These are phyloP conservation scores for Thrips palmi DNA, from an alignment of 1,140 invertebrate genomes.

Conservation along the genomic window DNA sequence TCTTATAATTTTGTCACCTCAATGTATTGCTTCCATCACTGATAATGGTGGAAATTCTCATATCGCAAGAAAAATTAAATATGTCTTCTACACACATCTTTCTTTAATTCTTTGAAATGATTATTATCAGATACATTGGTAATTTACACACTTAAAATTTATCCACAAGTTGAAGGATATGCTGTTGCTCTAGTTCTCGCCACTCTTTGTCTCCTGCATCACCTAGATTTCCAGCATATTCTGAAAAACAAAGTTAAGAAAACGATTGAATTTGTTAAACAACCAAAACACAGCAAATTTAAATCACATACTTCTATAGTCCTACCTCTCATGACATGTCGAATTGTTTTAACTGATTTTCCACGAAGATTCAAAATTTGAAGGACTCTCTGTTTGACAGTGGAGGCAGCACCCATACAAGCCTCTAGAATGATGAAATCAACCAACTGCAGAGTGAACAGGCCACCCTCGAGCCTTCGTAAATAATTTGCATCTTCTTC, in stretches of 20 bases:
- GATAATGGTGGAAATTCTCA: no score
- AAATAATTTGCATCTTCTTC: conserved; percentile 76
- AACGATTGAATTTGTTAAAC: conserved; percentile 7
- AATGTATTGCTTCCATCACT: no score
- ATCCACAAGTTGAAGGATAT: conserved; percentile 82
- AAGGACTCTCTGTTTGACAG: conserved; percentile 73
- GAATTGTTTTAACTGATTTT: conserved; percentile 83
- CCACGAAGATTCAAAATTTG: conserved; percentile 77
- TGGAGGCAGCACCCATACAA: conserved; percentile 50
- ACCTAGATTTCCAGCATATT: conserved; percentile 89
- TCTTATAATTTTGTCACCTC: conserved; percentile 48
- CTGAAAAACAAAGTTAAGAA: conserved; percentile 28
- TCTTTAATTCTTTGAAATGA: no score
- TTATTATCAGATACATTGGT: no score
- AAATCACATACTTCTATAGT: conserved; percentile 6
- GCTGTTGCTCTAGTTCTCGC: conserved; percentile 73
- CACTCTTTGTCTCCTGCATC: conserved; percentile 68
- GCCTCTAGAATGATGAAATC: conserved; percentile 92
- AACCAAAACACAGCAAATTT: conserved; percentile 9
- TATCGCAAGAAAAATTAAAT: no score
- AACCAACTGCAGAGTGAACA: conserved; percentile 90
- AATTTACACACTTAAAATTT: conserved; percentile 51
- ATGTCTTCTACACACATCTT: no score
- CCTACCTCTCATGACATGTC: conserved; percentile 80
- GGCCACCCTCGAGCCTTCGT: conserved; percentile 70